phyloP scores from a whole-genome alignment of 2,888 invertebrate genomes.

The Prionchulus punctatus region DNA sequence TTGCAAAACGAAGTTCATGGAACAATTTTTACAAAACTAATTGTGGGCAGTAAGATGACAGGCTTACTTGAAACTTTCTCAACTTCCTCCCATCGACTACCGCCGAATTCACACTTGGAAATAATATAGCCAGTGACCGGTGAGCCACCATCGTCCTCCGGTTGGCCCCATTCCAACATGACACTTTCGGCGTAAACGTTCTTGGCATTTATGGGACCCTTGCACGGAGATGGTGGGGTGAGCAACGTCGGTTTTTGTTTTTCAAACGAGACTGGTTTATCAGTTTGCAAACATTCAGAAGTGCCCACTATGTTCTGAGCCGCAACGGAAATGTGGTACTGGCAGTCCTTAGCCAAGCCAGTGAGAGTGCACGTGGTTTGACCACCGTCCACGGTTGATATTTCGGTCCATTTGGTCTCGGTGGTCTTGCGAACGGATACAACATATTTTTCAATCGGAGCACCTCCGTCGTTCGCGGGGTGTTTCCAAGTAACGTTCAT shows the following conservation, averaged over 20 bases:
- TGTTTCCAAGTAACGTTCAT: slow-evolving; percentile 27
- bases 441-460: slow-evolving; percentile 5
- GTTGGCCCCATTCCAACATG: slow-evolving; percentile 34
- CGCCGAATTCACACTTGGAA: slow-evolving; percentile 49
- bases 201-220: slow-evolving; percentile 1
- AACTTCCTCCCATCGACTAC: slow-evolving; percentile 21
- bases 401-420: slow-evolving; percentile 8
- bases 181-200: slow-evolving; percentile 14
- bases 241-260: slow-evolving; percentile 1
- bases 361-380: slow-evolving; percentile 19
- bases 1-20: too few relatives aligned
- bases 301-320: slow-evolving; percentile 92
- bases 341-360: slow-evolving; percentile 34
- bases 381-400: slow-evolving; percentile 14
- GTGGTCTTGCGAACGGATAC: slow-evolving; percentile 2
- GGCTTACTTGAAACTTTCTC: slow-evolving; percentile 13
- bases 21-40: slow-evolving; percentile 14
- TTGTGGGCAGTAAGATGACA: neutral
- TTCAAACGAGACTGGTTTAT: slow-evolving; percentile 56
- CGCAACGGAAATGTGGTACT: slow-evolving; percentile 58
- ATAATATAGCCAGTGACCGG: slow-evolving; percentile 63
- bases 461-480: slow-evolving; percentile 21
- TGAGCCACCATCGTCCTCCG: slow-evolving; percentile 56
- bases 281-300: slow-evolving; percentile 68
- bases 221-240: slow-evolving; percentile 3